A percentile compares a stretch with the other conserved stretches of the same genome.
phyloP scores from a whole-genome alignment of 1,140 invertebrate species.

The Eumeta japonica region DNA sequence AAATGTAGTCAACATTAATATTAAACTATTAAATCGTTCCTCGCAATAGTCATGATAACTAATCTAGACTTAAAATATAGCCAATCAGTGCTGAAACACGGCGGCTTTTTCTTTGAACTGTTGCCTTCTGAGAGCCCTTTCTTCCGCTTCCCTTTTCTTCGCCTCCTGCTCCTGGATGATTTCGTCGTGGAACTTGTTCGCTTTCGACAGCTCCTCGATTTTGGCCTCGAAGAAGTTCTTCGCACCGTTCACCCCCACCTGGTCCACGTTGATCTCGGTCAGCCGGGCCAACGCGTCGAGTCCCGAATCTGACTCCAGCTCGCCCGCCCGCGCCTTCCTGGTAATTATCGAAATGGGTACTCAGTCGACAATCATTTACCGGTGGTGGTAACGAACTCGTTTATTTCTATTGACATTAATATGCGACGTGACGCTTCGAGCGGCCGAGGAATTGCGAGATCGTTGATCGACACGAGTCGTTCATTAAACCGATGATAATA shows the following conservation, averaged over 20 bases:
- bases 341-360: slow-evolving; percentile 7
- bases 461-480: no score
- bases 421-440: no score
- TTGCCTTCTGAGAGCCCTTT: slow-evolving; percentile 70
- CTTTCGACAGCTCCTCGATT: slow-evolving; percentile 77
- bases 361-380: neutral
- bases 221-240: slow-evolving; percentile 92
- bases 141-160: slow-evolving; percentile 73
- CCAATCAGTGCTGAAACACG: slow-evolving; percentile 63
- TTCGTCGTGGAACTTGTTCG: slow-evolving; percentile 85
- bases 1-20: no score
- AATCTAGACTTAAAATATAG: no score
- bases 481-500: no score
- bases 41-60: no score
- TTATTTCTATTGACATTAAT: neutral
- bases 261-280: slow-evolving; percentile 84
- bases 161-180: slow-evolving; percentile 86
- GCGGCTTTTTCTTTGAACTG: slow-evolving; percentile 83
- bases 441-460: no score
- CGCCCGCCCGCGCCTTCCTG: slow-evolving; percentile 79
- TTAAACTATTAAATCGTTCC: no score
- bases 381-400: neutral
- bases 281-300: slow-evolving; percentile 78
- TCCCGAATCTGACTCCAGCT: slow-evolving; percentile 77
- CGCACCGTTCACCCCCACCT: slow-evolving; percentile 85